Percentiles rank a stretch among this genome's conserved stretches.
Evolutionary conservation across 2,113 vertebrate genomes (phyloP).

Genomic region (Acrocephalus kingi): DNA sequence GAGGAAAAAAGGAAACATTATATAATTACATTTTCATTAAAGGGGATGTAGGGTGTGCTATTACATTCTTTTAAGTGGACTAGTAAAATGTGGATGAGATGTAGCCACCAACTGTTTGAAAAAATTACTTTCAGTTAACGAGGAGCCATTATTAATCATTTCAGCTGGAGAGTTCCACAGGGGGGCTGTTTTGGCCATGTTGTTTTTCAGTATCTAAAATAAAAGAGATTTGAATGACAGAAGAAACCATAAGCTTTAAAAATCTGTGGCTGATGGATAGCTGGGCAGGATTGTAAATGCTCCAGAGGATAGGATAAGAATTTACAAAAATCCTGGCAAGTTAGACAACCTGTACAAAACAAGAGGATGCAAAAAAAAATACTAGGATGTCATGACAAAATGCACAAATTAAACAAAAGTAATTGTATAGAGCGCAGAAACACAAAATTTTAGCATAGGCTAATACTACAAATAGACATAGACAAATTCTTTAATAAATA

Average conservation of each 20-base stretch:
- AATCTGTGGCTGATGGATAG: neutral
- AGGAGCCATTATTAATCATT: neutral
- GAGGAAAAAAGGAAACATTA: neutral
- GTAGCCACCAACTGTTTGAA: neutral
- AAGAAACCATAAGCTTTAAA: neutral
- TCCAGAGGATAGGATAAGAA: neutral
- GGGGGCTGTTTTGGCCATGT: neutral
- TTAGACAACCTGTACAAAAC: neutral
- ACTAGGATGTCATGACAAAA: neutral
- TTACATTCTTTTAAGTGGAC: neutral
- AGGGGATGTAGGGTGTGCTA: accelerated
- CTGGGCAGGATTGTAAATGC: neutral
- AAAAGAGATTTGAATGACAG: neutral
- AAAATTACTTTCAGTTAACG: neutral
- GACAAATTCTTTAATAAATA: neutral
- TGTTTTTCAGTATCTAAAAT: neutral
- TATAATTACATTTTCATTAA: neutral
- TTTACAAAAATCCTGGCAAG: neutral
- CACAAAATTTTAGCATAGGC: neutral
- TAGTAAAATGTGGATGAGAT: neutral
- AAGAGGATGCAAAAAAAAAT: neutral
- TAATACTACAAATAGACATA: neutral
- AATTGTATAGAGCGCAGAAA: neutral
- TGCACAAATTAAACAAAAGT: neutral
- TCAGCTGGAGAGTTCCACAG: neutral